Evolutionary conservation across 2,888 invertebrate species (phyloP), one percentile per base, ranked within the genome.

Genomic region (Dasypogon diadema): DNA sequence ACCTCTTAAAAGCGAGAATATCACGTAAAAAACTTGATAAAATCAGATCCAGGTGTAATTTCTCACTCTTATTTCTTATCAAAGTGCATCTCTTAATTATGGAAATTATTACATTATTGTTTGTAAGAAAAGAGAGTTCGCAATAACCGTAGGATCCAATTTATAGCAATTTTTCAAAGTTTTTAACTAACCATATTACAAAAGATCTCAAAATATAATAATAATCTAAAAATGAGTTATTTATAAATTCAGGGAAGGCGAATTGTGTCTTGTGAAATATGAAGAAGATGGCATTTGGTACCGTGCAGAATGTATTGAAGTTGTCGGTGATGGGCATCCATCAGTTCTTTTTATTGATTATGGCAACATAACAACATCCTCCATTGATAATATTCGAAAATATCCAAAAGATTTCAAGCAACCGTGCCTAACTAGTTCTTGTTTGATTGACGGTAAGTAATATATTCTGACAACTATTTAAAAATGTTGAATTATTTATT

Each of bases 311-410:
- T 84, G 83, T 68, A 56, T 85, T 68, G 85, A 86, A 76, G 78
- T 81, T 14, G 83, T 84, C 1, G 85, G 85, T 16, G 85, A 86
- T 82, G 85, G 85, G 0, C 77, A 83, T 78, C 86, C 85, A 0
- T 81, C 83, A 22, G 83, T 86, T 48, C 74, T 81, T 3, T 86
- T 86, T 56, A 78, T 85, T 14, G 86, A 86, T 73, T 85, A 83
- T 76, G 86, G 86, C 0, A 85, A 84, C 34, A 80, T 84, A 21
- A 77, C 78, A 0, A 76, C 81, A 3, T 80, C 82, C 1, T 79
- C 80, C 54, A 80, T 86, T 0, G 75, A 81, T 2, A 78, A 83
- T 14, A 85, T 86, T 68, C 81, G 82, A 0, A 82, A 80, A 24
- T 85, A 84, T 80, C 85, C 86, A 1, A 78, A 81, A 24, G 82